Base-by-base conservation (phyloP, 2,113 vertebrate species). In the Cottus gobio region DNA sequence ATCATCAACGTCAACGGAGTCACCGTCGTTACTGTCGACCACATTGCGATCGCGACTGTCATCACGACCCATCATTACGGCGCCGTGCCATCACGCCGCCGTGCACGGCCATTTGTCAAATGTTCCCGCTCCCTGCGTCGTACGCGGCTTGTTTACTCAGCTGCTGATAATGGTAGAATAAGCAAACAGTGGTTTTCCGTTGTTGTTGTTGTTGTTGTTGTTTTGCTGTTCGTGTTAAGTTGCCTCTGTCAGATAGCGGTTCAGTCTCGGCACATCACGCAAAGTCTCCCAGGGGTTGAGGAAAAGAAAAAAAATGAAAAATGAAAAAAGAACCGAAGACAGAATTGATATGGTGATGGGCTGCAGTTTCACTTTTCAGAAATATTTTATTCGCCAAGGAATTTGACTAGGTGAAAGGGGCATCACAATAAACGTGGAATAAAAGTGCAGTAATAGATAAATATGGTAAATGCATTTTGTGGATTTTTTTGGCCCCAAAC, bases 1-100 rank as follows among this genome's bases (percentile, higher is more conserved):
- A 61, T 86, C 74, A 88, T 93, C 85, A 89, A 42, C 87, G 61
- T 92, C 89, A 93, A 57, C 11, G 36, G 65, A 82, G 87, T 85
- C 87, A 78, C 87, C 87, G 85, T 89, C 85, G 70, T 91, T 82
- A 89, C 61, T 11, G 34, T 54, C 50, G 77, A 65, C 64, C 71
- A 34, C 72, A 65, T 84, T 82, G 28, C 16, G 52, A 81, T 73
- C 44, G 16, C 62, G 22, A 44, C 68, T 71, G 71, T 82, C 85
- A 78, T 77, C 62, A 30, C 11, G 71, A 61, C 56, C 71, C 79
- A 61, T 85, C 83, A 58, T 72, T 79, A 63, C 28, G 39, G 58
- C 36, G 6, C 64, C 16, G 5, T 8, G 8, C 77, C 44, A 13
- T 44, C 15, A 18, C 3, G 58, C 77, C 31, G 62, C 62, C 13